Percentiles rank a stretch among this genome's conserved stretches.
Evolutionary conservation across 2,888 invertebrate species (phyloP).

Genomic region (Papilio protenor): DNA sequence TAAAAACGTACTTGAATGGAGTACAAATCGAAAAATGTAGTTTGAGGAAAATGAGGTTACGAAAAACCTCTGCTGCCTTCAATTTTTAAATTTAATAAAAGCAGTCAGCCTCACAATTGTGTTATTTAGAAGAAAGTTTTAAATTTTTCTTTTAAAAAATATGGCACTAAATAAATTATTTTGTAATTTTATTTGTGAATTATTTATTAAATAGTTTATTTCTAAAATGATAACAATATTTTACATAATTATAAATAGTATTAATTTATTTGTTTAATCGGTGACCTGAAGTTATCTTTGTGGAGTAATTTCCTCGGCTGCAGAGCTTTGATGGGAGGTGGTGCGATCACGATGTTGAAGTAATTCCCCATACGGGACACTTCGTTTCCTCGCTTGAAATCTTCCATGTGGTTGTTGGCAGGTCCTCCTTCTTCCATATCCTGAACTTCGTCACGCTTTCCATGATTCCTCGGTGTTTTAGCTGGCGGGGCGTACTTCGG

Average conservation of each 20-base stretch:
- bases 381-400: constrained; percentile 65
- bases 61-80: too few relatives aligned
- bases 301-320: constrained; percentile 72
- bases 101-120: too few relatives aligned
- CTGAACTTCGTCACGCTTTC: constrained; percentile 58
- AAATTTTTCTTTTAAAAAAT: too few relatives aligned
- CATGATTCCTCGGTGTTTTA: constrained; percentile 54
- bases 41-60: too few relatives aligned
- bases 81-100: too few relatives aligned
- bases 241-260: constrained; percentile 37
- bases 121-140: too few relatives aligned
- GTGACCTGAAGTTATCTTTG: constrained; percentile 56
- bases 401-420: constrained; percentile 57
- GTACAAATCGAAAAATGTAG: too few relatives aligned
- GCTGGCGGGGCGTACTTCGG: constrained; percentile 52
- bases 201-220: neutral
- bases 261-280: constrained; percentile 57
- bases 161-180: too few relatives aligned
- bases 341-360: constrained; percentile 60
- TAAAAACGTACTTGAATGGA: too few relatives aligned
- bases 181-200: too few relatives aligned
- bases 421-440: constrained; percentile 56
- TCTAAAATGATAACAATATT: neutral
- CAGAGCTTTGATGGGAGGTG: constrained; percentile 75
- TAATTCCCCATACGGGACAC: constrained; percentile 52